Evolutionary conservation across 2,113 vertebrate genomes (phyloP).

Genomic region (Myxocyprinus asiaticus): DNA sequence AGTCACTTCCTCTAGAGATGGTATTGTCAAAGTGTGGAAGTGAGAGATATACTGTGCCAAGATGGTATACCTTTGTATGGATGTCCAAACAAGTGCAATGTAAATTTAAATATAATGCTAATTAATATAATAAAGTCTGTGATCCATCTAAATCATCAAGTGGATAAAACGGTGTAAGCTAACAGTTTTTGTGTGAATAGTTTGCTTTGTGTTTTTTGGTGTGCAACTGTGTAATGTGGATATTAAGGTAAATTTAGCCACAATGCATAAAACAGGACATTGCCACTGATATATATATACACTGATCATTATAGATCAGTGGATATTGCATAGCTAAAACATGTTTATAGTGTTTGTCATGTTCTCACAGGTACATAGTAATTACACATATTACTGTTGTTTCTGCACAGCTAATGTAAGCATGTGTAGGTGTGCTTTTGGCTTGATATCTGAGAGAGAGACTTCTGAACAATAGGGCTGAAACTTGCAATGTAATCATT

Average conservation of each 20-base stretch:
- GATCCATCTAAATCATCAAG: neutral
- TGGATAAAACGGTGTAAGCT: neutral
- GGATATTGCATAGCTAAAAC: conserved; percentile 38
- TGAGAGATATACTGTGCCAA: conserved; percentile 60
- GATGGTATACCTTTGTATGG: neutral
- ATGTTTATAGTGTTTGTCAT: neutral
- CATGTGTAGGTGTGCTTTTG: neutral
- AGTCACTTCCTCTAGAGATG: conserved; percentile 93
- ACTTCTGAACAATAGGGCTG: neutral
- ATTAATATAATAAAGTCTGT: conserved; percentile 14
- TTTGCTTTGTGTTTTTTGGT: conserved; percentile 7
- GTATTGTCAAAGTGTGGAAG: conserved; percentile 98
- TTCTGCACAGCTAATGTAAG: conserved; percentile 12
- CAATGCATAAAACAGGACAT: conserved; percentile 30
- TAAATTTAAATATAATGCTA: conserved; percentile 19
- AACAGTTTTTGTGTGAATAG: neutral
- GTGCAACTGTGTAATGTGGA: neutral
- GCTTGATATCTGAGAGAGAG: neutral
- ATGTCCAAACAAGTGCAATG: conserved; percentile 20
- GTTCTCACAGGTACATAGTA: neutral
- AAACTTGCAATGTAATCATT: conserved; percentile 18
- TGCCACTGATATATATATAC: neutral
- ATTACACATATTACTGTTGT: conserved; percentile 5
- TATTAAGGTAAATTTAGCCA: conserved; percentile 3
- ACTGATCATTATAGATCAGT: no score